Conservation (phyloP, 1,140 invertebrate genomes). For the Sitophilus oryzae region DNA sequence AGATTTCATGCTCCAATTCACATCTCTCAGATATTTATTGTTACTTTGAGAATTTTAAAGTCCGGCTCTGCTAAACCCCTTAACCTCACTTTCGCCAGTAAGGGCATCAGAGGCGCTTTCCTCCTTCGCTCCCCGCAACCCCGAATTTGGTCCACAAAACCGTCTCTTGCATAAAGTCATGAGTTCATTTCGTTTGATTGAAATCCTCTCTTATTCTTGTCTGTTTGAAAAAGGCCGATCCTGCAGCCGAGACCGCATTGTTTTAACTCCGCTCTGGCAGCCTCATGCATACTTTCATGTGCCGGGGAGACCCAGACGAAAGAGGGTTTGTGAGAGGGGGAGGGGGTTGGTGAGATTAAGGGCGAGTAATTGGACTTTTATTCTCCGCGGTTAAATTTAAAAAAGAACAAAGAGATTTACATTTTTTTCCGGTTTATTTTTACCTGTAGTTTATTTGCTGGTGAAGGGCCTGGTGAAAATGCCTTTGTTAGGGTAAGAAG, state of each 20-base stretch:
- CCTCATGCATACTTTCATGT: slow-evolving; percentile 43
- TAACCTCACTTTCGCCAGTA: too few relatives aligned
- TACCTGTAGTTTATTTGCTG: neutral
- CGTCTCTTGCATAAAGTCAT: slow-evolving; percentile 28
- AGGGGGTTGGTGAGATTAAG: slow-evolving; percentile 12
- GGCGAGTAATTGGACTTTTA: slow-evolving; percentile 23
- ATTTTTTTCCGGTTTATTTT: neutral
- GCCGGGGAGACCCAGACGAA: slow-evolving; percentile 21
- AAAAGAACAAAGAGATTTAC: neutral
- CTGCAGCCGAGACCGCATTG: slow-evolving; percentile 33
- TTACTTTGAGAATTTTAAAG: too few relatives aligned
- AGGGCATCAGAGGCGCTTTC: too few relatives aligned
- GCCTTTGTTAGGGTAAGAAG: too few relatives aligned
- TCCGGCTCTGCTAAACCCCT: too few relatives aligned
- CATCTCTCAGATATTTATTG: too few relatives aligned
- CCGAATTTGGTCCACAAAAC: neutral
- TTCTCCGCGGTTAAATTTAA: slow-evolving; percentile 6
- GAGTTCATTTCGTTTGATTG: slow-evolving; percentile 45
- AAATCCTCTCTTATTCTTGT: slow-evolving; percentile 45
- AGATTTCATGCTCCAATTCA: too few relatives aligned
- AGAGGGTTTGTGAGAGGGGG: too few relatives aligned
- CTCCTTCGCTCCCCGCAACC: too few relatives aligned
- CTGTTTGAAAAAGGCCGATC: slow-evolving; percentile 43
- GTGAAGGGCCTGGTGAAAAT: too few relatives aligned
- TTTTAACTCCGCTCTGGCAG: slow-evolving; percentile 36